Evolutionary conservation across 2,113 vertebrate species (phyloP).

Genomic region (Halcyon malimbica): DNA sequence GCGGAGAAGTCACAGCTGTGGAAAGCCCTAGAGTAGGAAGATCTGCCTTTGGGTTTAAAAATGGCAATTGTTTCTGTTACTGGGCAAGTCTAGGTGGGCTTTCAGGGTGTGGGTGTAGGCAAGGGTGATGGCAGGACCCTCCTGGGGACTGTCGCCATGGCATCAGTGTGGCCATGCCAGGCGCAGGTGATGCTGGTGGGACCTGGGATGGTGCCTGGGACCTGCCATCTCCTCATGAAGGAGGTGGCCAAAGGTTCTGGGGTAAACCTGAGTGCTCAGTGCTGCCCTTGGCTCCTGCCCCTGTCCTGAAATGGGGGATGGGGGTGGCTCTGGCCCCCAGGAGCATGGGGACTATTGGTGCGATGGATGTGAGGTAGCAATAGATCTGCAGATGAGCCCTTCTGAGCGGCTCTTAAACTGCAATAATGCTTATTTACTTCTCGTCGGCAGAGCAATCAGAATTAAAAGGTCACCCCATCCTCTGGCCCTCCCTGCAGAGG

Average conservation of each 20-base stretch:
- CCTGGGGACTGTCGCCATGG: neutral
- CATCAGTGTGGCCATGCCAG: neutral
- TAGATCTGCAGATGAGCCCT: neutral
- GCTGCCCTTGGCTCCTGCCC: neutral
- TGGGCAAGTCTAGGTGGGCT: too few relatives aligned
- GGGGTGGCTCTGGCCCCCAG: fast-evolving
- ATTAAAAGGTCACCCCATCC: slow-evolving; percentile 27
- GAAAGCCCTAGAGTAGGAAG: neutral
- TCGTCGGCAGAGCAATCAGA: neutral
- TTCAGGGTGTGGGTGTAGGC: neutral
- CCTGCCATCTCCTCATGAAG: fast-evolving
- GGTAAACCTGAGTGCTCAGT: neutral
- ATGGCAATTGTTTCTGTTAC: fast-evolving
- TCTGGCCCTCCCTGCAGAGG: neutral
- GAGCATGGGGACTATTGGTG: fast-evolving
- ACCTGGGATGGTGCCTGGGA: neutral
- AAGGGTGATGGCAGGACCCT: fast-evolving
- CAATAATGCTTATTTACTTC: neutral
- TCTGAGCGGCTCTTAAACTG: neutral
- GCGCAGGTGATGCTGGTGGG: neutral
- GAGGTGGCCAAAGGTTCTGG: neutral
- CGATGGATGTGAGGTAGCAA: neutral
- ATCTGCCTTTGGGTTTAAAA: fast-evolving
- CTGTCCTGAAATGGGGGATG: fast-evolving
- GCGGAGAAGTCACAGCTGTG: fast-evolving